These are phyloP conservation scores for Drosophila anomelani DNA, from an alignment of 2,888 invertebrate species.

Conservation along the genomic window DNA sequence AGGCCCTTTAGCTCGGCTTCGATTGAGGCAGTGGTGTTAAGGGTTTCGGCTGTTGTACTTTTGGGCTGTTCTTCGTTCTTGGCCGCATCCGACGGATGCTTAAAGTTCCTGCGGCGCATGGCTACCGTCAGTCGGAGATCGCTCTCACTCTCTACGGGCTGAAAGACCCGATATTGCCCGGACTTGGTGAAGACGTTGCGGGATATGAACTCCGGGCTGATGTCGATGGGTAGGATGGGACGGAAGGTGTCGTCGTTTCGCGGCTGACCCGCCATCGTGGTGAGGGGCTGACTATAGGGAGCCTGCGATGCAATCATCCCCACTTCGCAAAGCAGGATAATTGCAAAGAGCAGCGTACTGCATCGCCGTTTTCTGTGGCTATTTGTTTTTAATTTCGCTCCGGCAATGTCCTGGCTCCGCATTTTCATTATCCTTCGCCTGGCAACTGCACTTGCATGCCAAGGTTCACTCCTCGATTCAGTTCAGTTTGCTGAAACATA, in stretches of 20 bases:
- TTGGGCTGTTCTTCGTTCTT: background rate
- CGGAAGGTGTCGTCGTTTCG: slow-evolving; percentile 74
- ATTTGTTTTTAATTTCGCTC: slow-evolving; percentile 67
- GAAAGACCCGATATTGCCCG: slow-evolving; percentile 82
- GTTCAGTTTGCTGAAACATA: slow-evolving; percentile 45
- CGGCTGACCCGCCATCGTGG: slow-evolving; percentile 54
- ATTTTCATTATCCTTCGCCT: slow-evolving; percentile 58
- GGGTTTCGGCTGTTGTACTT: background rate
- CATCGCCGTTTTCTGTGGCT: slow-evolving; percentile 71
- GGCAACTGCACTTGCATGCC: slow-evolving; percentile 61
- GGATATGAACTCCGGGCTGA: slow-evolving; percentile 75
- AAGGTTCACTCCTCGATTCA: slow-evolving; percentile 21
- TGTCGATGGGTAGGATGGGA: slow-evolving; percentile 76
- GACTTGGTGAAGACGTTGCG: slow-evolving; percentile 80
- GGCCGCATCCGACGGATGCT: slow-evolving; percentile 24
- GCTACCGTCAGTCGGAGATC: slow-evolving; percentile 71
- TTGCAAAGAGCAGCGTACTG: slow-evolving; percentile 42
- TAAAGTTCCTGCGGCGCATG: slow-evolving; percentile 54
- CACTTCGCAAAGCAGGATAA: slow-evolving; percentile 40
- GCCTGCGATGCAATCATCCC: slow-evolving; percentile 17
- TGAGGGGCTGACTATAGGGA: slow-evolving; percentile 69
- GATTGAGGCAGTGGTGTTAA: slow-evolving; percentile 35
- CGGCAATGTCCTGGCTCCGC: slow-evolving; percentile 57
- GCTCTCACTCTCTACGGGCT: slow-evolving; percentile 75
- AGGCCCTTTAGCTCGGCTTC: slow-evolving; percentile 69